Base-by-base conservation (phyloP, 2,888 invertebrate genomes). In the Linyphia triangularis region DNA sequence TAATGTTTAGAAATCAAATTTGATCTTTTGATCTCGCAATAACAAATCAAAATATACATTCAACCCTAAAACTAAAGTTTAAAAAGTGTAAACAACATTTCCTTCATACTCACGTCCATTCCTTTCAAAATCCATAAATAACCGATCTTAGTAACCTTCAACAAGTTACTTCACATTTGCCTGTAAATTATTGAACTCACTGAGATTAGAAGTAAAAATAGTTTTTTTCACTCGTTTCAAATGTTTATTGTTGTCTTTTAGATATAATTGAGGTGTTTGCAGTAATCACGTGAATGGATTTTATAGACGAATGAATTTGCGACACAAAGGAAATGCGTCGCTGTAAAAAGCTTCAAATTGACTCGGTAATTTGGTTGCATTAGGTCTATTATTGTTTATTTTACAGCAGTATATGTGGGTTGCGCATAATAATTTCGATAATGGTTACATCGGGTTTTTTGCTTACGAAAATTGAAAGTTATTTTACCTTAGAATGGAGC, bases 251-350 rank as follows among this genome's bases (percentile, higher is more conserved):
- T 63, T 59, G 59, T n/a, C 22, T 69, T 37, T 1, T 5, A 24
- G 13, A 77, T 61, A 26, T 77, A 77, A 77, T 77, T 77, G 61
- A 19, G 63, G 24, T 37, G 24, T 7, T 43, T 51, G 57, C 33
- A 5, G 24, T 57, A 81, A 81, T 24, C 16, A 24, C 24, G 7
- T 24, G 26, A n/a, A 57, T 51, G 33, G 57, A 51, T 69, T 67
- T 81, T 81, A 69, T 81, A 69, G 69, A 0, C 57, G 81, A 81
- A 22, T 81, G 81, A 30, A 19, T 28, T 33, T 57, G 28, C 30
- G 37, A 61, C 61, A 24, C 43, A 16, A n/a, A 70, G 43, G 19
- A 70, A 70, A 43, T 26, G 16, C n/a, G 24, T 24, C n/a, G 16
- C 24, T 28, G 16, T 9, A n/a, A 51, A 51, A 13, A n/a, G 13